Conservation (phyloP, 2,888 invertebrate genomes). For the Bedellia somnulentella region DNA sequence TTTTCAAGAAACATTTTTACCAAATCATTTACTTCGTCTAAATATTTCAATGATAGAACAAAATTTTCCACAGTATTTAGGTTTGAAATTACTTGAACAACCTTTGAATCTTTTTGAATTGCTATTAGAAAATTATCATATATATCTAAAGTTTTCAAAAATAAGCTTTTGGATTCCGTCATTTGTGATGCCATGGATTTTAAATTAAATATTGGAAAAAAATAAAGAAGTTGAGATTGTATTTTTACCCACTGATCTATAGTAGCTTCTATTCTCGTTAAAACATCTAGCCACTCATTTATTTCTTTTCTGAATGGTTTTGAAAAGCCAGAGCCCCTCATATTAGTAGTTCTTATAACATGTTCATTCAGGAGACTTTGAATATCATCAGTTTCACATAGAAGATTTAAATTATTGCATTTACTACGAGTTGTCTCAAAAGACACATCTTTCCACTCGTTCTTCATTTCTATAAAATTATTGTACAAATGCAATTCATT, state of each 20-base stretch:
- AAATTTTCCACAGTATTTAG: constrained; percentile 71
- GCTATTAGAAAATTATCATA: constrained; percentile 68
- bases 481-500: constrained; percentile 76
- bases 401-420: constrained; percentile 72
- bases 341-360: constrained; percentile 78
- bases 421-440: constrained; percentile 72
- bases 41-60: constrained; percentile 64
- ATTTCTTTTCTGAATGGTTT: constrained; percentile 76
- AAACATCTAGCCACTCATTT: constrained; percentile 74
- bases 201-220: constrained; percentile 85
- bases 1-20: constrained; percentile 82
- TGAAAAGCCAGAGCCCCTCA: constrained; percentile 85
- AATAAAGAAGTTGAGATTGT: constrained; percentile 83
- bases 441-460: constrained; percentile 76
- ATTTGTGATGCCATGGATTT: constrained; percentile 84
- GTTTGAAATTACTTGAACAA: constrained; percentile 67
- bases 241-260: constrained; percentile 86
- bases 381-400: constrained; percentile 75
- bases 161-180: constrained; percentile 81
- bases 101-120: constrained; percentile 65
- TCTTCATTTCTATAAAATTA: constrained; percentile 74
- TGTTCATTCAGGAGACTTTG: constrained; percentile 82
- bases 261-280: constrained; percentile 68
- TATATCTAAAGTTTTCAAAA: constrained; percentile 70
- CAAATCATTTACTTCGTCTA: constrained; percentile 82